These are phyloP conservation scores for Archaeoteleia sp. DNA, from an alignment of 2,888 invertebrate genomes.

Conservation along the genomic window DNA sequence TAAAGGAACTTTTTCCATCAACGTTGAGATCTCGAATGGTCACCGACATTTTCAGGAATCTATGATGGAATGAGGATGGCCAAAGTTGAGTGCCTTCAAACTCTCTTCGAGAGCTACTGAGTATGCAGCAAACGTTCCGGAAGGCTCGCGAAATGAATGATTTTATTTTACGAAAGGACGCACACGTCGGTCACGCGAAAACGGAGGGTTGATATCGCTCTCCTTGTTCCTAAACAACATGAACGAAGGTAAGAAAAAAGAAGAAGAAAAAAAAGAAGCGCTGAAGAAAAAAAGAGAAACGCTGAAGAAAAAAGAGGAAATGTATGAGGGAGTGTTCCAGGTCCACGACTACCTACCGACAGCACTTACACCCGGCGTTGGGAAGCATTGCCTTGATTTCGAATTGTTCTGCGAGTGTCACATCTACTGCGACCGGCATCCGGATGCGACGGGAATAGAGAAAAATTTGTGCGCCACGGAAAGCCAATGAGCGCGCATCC, in stretches of 20 bases:
- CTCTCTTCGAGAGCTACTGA: slow-evolving; percentile 27
- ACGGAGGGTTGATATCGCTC: slow-evolving; percentile 38
- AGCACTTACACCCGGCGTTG: slow-evolving; percentile 41
- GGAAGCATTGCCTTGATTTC: slow-evolving; percentile 53
- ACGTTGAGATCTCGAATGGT: too few species aligned
- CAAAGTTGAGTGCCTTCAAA: slow-evolving; percentile 28
- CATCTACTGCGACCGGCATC: slow-evolving; percentile 27
- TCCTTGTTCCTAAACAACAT: slow-evolving; percentile 27
- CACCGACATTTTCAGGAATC: not conserved
- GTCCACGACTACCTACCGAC: slow-evolving; percentile 38
- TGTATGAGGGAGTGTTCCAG: slow-evolving; percentile 42
- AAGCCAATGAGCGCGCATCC: slow-evolving; percentile 26
- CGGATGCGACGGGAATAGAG: slow-evolving; percentile 27
- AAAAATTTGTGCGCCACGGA: slow-evolving; percentile 28
- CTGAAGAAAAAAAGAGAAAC: slow-evolving; percentile 38
- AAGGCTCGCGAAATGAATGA: slow-evolving; percentile 66
- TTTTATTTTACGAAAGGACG: slow-evolving; percentile 69
- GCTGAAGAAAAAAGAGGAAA: slow-evolving; percentile 28
- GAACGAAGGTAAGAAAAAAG: not conserved
- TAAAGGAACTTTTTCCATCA: too few species aligned
- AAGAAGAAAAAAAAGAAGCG: slow-evolving; percentile 38
- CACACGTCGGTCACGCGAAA: slow-evolving; percentile 67
- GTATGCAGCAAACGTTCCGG: slow-evolving; percentile 57
- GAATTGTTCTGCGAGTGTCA: slow-evolving; percentile 59
- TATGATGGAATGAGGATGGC: slow-evolving; percentile 19